Evolutionary conservation across 1,140 invertebrate genomes (phyloP).

Genomic region (Helicoverpa armigera): DNA sequence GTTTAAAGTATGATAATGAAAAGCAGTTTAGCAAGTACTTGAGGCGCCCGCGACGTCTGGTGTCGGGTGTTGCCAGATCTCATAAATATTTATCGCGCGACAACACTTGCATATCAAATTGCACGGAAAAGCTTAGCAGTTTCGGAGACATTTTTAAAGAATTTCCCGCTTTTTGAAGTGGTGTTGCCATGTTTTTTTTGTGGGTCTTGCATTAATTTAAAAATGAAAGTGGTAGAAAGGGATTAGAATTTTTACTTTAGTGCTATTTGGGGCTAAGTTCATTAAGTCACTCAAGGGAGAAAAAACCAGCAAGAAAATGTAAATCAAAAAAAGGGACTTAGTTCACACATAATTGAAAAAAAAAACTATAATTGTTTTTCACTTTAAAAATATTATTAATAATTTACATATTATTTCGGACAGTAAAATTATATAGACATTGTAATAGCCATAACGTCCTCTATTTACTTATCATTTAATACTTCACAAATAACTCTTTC

Average conservation of each 20-base stretch:
- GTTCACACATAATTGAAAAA: too few relatives aligned
- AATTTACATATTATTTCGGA: too few relatives aligned
- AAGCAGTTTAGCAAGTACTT: conserved; percentile 43
- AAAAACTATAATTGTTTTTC: too few relatives aligned
- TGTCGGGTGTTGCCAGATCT: conserved; percentile 28
- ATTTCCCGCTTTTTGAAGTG: background rate
- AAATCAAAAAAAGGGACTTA: too few relatives aligned
- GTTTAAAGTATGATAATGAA: conserved; percentile 47
- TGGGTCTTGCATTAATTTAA: background rate
- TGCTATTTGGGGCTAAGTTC: too few relatives aligned
- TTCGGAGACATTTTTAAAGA: background rate
- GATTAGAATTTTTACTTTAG: too few relatives aligned
- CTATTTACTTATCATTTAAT: too few relatives aligned
- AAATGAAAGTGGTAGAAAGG: background rate
- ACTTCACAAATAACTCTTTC: background rate
- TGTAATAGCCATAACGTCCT: too few relatives aligned
- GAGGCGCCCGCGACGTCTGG: conserved; percentile 23
- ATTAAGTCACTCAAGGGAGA: too few relatives aligned
- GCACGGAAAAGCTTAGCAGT: conserved; percentile 42
- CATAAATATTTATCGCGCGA: conserved; percentile 43
- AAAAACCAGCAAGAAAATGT: too few relatives aligned
- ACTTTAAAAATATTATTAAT: too few relatives aligned
- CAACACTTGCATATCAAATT: conserved; percentile 47
- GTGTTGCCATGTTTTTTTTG: background rate
- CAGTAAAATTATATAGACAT: too few relatives aligned